These are phyloP conservation scores for Emydocephalus ijimae DNA, from an alignment of 2,113 vertebrate species.

Conservation along the genomic window DNA sequence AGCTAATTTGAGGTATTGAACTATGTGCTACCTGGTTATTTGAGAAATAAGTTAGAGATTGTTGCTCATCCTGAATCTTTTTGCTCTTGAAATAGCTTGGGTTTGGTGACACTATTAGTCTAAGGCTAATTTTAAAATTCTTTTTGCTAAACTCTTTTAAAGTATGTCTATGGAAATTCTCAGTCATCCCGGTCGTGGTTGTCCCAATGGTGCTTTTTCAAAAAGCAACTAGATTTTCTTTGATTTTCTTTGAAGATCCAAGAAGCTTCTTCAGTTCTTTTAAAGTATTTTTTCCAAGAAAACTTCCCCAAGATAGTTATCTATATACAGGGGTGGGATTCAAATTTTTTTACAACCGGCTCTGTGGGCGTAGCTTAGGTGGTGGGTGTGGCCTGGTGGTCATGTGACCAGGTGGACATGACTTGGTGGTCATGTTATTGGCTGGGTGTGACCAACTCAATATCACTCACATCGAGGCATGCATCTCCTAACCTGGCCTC, in stretches of 20 bases:
- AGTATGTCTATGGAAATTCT: background rate
- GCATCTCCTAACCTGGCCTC: too few species aligned
- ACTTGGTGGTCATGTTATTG: too few species aligned
- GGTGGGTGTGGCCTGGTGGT: too few species aligned
- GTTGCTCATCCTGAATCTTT: background rate
- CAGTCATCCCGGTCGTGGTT: background rate
- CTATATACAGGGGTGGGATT: background rate
- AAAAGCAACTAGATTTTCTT: background rate
- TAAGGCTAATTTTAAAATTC: background rate
- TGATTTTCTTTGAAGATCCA: background rate
- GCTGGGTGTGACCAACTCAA: too few species aligned
- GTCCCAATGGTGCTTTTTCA: background rate
- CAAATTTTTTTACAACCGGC: too few species aligned
- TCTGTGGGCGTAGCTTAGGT: too few species aligned
- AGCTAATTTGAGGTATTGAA: background rate
- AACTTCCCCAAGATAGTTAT: background rate
- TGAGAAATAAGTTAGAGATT: background rate
- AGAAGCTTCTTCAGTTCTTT: background rate
- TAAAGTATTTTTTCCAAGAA: background rate
- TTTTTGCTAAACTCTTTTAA: background rate
- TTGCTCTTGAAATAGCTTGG: background rate
- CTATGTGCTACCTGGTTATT: background rate
- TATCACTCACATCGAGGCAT: too few species aligned
- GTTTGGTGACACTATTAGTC: background rate
- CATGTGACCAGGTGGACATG: too few species aligned